These are phyloP conservation scores for human (Homo sapiens) DNA, from an alignment of 2,113 vertebrate species.

Conservation along the genomic window GRCh38 chr7:13096001-13096500, in stretches of 20 bases:
- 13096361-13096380: not conserved
- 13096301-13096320: not conserved
- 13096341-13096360: not conserved
- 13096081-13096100: not conserved
- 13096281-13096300: not conserved
- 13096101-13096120: not conserved
- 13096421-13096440: fast-evolving
- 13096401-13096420: not conserved
- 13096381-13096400: not conserved
- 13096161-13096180: not conserved
- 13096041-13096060: not conserved
- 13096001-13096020: not conserved
- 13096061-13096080: not conserved
- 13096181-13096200: not conserved
- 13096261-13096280: not conserved
- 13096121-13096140: not conserved
- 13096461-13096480: not conserved
- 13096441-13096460: not conserved
- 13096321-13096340: not conserved
- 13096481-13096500: not conserved
- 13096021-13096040: not conserved
- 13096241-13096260: not conserved
- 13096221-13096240: not conserved
- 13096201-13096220: not conserved
- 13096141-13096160: not conserved